Conservation (phyloP, 2,888 invertebrate species). For the Drosophila limbata region DNA sequence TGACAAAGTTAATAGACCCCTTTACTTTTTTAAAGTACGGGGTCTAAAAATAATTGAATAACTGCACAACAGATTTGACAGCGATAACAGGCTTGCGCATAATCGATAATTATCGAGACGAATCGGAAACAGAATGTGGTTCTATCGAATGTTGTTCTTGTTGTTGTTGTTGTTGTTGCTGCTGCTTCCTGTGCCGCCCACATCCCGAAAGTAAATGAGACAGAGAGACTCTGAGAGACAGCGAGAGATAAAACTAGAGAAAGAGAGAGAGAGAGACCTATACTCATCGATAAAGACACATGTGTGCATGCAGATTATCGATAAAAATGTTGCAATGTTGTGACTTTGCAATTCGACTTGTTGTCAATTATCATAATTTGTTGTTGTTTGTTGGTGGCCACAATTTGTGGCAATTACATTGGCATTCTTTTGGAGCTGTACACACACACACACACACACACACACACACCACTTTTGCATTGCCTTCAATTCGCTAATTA, state of each 20-base stretch:
- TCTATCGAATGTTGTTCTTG: constrained; percentile 32
- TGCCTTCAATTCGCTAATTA: constrained; percentile 58
- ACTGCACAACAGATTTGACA: too few relatives aligned
- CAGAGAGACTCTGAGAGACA: neutral
- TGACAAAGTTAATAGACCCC: too few relatives aligned
- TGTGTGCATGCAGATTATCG: constrained; percentile 6
- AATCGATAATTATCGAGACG: constrained; percentile 3
- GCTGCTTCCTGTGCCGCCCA: constrained; percentile 54
- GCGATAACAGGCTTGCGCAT: neutral
- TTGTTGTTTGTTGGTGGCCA: constrained; percentile 33
- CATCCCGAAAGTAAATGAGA: constrained; percentile 27
- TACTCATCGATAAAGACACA: constrained; percentile 26
- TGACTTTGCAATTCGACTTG: constrained; percentile 40
- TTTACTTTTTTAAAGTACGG: too few relatives aligned
- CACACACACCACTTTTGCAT: constrained; percentile 5
- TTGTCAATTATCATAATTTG: constrained; percentile 70
- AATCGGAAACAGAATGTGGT: constrained; percentile 14
- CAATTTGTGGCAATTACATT: constrained; percentile 65
- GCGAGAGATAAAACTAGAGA: too few relatives aligned
- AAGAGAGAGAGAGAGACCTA: constrained; percentile 8
- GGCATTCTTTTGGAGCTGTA: constrained; percentile 45
- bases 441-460: constrained; percentile 9
- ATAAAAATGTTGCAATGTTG: constrained; percentile 47
- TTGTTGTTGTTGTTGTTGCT: neutral
- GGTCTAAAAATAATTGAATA: too few relatives aligned